Conservation (phyloP, 2,888 invertebrate genomes). For the Andrena bucephala region DNA sequence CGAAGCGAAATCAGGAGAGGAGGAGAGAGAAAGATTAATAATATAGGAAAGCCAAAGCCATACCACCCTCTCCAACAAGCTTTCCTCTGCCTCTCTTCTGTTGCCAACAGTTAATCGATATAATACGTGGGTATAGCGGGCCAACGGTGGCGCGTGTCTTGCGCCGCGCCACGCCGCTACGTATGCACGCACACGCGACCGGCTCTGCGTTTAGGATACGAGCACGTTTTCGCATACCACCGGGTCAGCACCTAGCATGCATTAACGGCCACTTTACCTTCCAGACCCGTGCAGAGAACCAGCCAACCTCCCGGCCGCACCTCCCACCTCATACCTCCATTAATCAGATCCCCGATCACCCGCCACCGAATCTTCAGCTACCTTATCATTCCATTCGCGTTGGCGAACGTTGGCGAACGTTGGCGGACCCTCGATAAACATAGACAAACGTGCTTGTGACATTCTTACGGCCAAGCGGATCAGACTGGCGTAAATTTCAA, state of each 20-base stretch:
- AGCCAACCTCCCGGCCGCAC: not conserved
- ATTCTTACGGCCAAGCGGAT: too few relatives aligned
- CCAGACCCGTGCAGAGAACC: not conserved
- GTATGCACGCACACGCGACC: constrained; percentile 52
- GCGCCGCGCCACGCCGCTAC: constrained; percentile 19
- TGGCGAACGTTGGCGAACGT: too few relatives aligned
- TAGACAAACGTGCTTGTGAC: too few relatives aligned
- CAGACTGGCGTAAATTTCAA: too few relatives aligned
- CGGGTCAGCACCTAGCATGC: constrained; percentile 10
- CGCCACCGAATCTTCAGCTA: not conserved
- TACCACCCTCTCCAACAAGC: constrained; percentile 79
- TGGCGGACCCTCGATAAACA: too few relatives aligned
- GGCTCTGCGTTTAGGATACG: constrained; percentile 2
- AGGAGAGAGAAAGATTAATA: constrained; percentile 83
- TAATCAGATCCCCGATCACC: not conserved
- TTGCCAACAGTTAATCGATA: constrained; percentile 85
- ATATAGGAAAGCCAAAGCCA: constrained; percentile 84
- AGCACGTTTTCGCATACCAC: constrained; percentile 4
- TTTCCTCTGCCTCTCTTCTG: constrained; percentile 83
- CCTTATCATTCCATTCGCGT: too few relatives aligned
- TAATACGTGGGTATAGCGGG: constrained; percentile 83
- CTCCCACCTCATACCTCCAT: not conserved
- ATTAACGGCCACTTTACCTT: constrained; percentile 14
- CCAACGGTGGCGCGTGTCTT: constrained; percentile 62
- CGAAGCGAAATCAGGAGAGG: constrained; percentile 65